These are phyloP conservation scores for Danaus plexippus DNA, from an alignment of 1,140 invertebrate genomes.

Conservation along the genomic window DNA sequence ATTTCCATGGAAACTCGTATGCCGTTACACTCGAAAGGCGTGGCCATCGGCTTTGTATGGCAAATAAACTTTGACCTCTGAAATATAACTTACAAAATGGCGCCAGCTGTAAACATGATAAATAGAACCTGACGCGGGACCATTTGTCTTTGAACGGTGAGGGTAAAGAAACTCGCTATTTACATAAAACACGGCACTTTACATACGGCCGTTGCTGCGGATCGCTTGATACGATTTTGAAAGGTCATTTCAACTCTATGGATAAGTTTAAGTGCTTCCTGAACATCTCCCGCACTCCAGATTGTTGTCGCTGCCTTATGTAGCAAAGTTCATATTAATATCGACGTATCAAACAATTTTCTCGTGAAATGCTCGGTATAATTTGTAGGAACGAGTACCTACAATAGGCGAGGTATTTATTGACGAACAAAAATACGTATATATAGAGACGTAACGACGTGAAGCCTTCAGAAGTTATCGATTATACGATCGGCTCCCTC, in stretches of 20 bases:
- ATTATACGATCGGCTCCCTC: constrained; percentile 20
- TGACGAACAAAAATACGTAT: too few species aligned
- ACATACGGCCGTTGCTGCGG: constrained; percentile 22
- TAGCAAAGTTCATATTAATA: background rate
- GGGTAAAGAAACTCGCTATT: constrained; percentile 38
- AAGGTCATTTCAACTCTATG: constrained; percentile 17
- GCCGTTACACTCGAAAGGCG: constrained; percentile 10
- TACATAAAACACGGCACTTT: constrained; percentile 41
- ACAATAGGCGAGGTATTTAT: too few species aligned
- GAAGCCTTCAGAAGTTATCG: constrained; percentile 20
- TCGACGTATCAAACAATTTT: constrained; percentile 1
- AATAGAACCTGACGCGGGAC: constrained; percentile 40
- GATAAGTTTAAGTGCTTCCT: constrained; percentile 5
- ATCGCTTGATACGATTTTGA: constrained; percentile 25
- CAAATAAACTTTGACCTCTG: constrained; percentile 16
- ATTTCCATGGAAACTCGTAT: constrained; percentile 12
- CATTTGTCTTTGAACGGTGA: constrained; percentile 44
- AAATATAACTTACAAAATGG: constrained; percentile 15
- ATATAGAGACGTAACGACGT: too few species aligned
- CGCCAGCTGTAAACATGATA: constrained; percentile 36
- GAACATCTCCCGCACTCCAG: constrained; percentile 12
- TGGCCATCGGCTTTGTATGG: constrained; percentile 12
- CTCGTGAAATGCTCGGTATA: too few species aligned
- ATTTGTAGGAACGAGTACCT: too few species aligned
- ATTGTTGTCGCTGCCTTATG: constrained; percentile 10